Base-by-base conservation (phyloP, 2,888 invertebrate species). In the Drosophila kuntzei region DNA sequence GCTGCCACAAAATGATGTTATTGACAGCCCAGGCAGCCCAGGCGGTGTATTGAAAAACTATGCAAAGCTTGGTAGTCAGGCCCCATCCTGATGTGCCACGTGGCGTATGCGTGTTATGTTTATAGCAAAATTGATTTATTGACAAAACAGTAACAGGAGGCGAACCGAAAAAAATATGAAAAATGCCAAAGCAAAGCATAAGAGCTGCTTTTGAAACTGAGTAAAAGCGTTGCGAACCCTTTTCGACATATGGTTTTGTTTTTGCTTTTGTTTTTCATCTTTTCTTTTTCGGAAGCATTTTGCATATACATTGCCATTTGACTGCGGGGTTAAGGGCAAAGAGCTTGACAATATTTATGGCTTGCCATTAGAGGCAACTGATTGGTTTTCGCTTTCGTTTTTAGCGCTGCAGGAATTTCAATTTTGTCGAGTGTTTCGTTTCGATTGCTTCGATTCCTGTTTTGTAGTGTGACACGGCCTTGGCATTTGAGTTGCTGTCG, bases 351-450 rank as follows among this genome's bases (percentile, higher is more conserved):
- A 80, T 85, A 90, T 90, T 90, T 90, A 90, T 90, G 90, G 87
- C 71, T 79, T 89, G 81, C 90, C 83, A 90, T 90, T 90, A 90
- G 90, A 81, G 87, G 70, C 74, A 90, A 81, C 88, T 90, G 90
- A 90, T 90, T 90, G 90, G 82, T 76, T 87, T 87, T 80, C 76
- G 85, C 85, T 87, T 84, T 89, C 79, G 66, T 66, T 87, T 77
- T 87, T 62, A 66, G 37, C 58, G 57, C 37, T 36, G 37, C 16
- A 46, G 55, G 60, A 68, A 61, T 75, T 83, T 83, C 80, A 82
- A 79, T 83, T 76, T 81, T 44, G 58, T 61, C 69, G 63, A 79
- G 73, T 78, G 71, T 68, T 71, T 70, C 62, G 36, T 32, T 37
- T 22, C 44, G 49, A 58, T 66, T 58, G 60, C 53, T 54, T 54